Base-by-base conservation (phyloP, 2,113 vertebrate species). In the Gambusia affinis region DNA sequence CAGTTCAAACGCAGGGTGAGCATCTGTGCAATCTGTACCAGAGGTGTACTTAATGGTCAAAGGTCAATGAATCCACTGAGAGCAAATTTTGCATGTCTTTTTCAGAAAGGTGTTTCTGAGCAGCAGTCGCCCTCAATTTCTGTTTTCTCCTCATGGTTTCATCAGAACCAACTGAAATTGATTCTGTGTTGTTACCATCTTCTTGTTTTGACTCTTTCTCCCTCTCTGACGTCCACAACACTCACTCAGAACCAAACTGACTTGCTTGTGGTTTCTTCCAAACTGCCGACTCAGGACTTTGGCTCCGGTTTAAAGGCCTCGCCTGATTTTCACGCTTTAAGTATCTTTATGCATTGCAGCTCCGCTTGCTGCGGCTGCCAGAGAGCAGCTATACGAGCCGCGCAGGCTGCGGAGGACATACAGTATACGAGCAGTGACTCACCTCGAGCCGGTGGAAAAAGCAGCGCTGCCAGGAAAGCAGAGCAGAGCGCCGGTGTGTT, bases 1-100 rank as follows among this genome's bases (percentile, higher is more conserved):
- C 91, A 88, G 65, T 96, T 99, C 79, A 91, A 95, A 87, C 94
- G 89, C 73, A 95, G 95, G 95, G 98, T 98, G 60, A 63, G 68
- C 29, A 22, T 28, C 35, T 8, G 4, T 37, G 7, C 39, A 42
- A 19, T 47, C 44, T 47, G 1, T 47, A 47, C 17, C 44, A 47
- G 17, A 15, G 1, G 17, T 42, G 14, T 42, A 12, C 11, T 4
- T 44, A 44, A 19, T 4, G 44, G 44, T 47, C 44, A 47, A 17
- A 19, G 44, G 44, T 47, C 5, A 47, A 47, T 47, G 44, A 47
- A 47, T 6, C 17, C 15, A 47, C 44, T 47, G 44, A 19, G 17
- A 19, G 4, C 15, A 19, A 47, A 17, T 4, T 47, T 17, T 0
- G 14, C 44, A 47, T 17, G 0, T 47, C 17, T 17, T 47, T 42